A percentile compares a stretch with the other conserved stretches of the same genome.
These are phyloP conservation scores for Haemorhous mexicanus DNA, from an alignment of 2,113 vertebrate species.

Conservation along the genomic window DNA sequence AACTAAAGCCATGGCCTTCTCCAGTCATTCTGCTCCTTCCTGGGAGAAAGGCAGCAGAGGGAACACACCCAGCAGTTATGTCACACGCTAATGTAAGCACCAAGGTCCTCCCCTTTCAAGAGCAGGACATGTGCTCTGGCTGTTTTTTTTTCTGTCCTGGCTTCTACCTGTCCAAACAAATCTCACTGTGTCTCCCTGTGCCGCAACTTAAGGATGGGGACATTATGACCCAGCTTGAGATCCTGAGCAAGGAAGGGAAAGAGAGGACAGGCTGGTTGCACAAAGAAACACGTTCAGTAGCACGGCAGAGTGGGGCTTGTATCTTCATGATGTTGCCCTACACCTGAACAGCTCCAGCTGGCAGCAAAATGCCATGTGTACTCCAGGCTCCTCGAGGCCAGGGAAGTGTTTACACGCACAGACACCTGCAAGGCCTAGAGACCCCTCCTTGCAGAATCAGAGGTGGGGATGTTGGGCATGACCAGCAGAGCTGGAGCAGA, in stretches of 20 bases:
- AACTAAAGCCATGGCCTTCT: background rate
- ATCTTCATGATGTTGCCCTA: background rate
- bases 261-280: background rate
- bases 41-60: background rate
- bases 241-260: background rate
- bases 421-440: background rate
- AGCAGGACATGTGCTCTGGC: accelerated
- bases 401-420: background rate
- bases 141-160: background rate
- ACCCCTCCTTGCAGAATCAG: background rate
- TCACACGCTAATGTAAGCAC: background rate
- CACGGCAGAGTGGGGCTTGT: background rate
- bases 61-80: background rate
- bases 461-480: background rate
- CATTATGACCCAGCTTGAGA: background rate
- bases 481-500: background rate
- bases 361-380: accelerated
- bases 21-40: background rate
- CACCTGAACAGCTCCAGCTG: background rate
- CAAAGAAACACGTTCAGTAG: accelerated
- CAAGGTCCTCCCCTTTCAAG: background rate
- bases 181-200: accelerated
- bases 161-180: background rate
- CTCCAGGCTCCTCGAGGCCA: background rate
- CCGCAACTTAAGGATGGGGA: background rate